Conservation (phyloP, 92 coral and sea anemone genomes). For the Pocillopora grandis region DNA sequence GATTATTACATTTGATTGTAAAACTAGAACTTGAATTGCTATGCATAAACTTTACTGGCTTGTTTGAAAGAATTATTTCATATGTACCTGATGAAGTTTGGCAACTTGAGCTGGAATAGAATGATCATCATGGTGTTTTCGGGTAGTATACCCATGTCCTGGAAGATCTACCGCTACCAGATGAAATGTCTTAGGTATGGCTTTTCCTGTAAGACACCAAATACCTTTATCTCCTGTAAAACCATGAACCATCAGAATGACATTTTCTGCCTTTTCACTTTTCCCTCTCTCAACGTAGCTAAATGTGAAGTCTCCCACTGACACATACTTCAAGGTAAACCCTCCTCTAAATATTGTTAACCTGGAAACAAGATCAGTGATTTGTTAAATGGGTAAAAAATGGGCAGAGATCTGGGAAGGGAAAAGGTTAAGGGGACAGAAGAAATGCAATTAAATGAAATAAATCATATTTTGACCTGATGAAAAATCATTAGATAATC, state of each 20-base stretch:
- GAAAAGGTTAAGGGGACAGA: not conserved
- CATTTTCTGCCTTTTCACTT: slow-evolving; percentile 36
- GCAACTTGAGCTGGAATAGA: slow-evolving; percentile 74
- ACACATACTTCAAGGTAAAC: slow-evolving; percentile 56
- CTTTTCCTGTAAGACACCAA: slow-evolving; percentile 72
- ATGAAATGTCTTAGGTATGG: slow-evolving; percentile 70
- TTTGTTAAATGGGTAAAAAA: not conserved
- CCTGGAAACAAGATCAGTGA: slow-evolving; percentile 27
- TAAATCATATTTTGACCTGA: too few relatives aligned
- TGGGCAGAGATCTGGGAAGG: not conserved
- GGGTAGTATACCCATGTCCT: slow-evolving; percentile 93
- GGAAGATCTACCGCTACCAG: slow-evolving; percentile 87
- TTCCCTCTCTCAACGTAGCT: slow-evolving; percentile 81
- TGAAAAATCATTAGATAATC: too few relatives aligned
- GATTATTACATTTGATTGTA: too few relatives aligned
- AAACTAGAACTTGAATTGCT: too few relatives aligned
- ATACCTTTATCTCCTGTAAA: slow-evolving; percentile 79
- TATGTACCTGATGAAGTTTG: slow-evolving; percentile 81
- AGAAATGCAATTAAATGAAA: too few relatives aligned
- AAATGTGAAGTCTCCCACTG: slow-evolving; percentile 72
- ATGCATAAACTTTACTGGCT: too few relatives aligned
- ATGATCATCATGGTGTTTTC: slow-evolving; percentile 83
- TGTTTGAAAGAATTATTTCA: too few relatives aligned
- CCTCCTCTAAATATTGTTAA: slow-evolving; percentile 63
- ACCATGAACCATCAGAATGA: slow-evolving; percentile 82